Evolutionary conservation across 2,113 vertebrate species (phyloP), one percentile per base, ranked within the genome.

Genomic region (Tragelaphus imberbis): DNA sequence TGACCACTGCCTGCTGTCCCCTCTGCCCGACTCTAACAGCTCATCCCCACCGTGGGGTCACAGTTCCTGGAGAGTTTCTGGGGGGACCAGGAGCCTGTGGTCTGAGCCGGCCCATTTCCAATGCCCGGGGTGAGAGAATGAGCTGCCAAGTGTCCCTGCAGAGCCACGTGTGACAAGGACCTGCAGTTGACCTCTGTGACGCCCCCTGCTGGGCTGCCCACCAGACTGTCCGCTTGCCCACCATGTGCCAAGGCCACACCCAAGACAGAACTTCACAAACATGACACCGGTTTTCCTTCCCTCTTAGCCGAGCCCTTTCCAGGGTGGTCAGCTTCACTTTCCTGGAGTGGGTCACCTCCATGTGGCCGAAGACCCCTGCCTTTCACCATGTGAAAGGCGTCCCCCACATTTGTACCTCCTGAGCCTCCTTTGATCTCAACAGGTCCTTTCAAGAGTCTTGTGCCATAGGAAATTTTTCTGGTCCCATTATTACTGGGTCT

Each of bases 281-380:
- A 0, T 0, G 49, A 1, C 0, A 0, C 33, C 0, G 12, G 23
- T 8, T 25, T 63, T 4, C 15, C 1, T 3, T 13, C 16, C 33
- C 19, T 12, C 44, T 9, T 51, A 8, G 4, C 25, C 0, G 2
- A 51, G 2, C 2, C n/a, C 2, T 40, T 15, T 51, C 80, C 19
- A 0, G 21, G 2, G 3, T 12, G 27, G 53, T 7, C 30, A 33
- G 27, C 10, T 2, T 4, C 81, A 1, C 15, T 7, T 25, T 59
- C 82, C 56, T 40, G 11, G 21, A 17, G 4, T 3, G 0, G 4
- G 27, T 25, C 33, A 36, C 36, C 77, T 65, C 14, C 63, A 19
- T 40, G 15, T 2, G 27, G 7, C 79, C 3, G 0, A 2, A 3
- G 19, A 28, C 8, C 2, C 55, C 2, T 14, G n/a, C 44, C 3